Evolutionary conservation across 2,113 vertebrate genomes (phyloP), one percentile per base, ranked within the genome.

Genomic region (Anarhynchus alexandrinus): DNA sequence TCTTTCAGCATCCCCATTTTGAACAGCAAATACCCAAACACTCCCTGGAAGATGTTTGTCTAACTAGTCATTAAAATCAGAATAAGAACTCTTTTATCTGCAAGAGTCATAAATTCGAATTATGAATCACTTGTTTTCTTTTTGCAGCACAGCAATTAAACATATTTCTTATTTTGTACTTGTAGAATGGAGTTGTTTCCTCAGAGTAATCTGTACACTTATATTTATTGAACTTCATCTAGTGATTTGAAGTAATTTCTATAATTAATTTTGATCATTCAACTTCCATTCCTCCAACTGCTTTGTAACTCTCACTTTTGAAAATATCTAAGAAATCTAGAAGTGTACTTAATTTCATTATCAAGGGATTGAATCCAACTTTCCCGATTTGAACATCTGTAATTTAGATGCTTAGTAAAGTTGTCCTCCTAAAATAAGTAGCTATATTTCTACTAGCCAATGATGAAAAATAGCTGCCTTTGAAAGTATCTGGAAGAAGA

Each of bases 241-340:
- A 74, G 30, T 40, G 49, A 82, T 76, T 77, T 88, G 34, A 94
- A 94, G 51, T 90, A 65, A 83, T 77, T 88, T 95, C 64, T 58
- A 34, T 88, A 90, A 96, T 93, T 95, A 90, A 91, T 91, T 95
- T 91, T 73, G 34, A 93, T 76, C 4, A 79, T 82, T 96, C 66
- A 89, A 23, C 19, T 91, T 95, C 49, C 91, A 49, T 59, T 91
- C 55, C 73, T 81, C 30, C 40, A 86, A 77, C 17, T 65, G 62
- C 27, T 80, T 82, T 80, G 40, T 55, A 88, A 82, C 26, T 65
- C 15, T 65, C n/a, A 70, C 10, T 86, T 95, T 43, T 71, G 38
- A 86, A 86, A 81, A 86, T 76, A 80, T 26, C 40, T 76, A 69
- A 79, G 78, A 87, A 81, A 94, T 65, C 58, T 84, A 76, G 65